Conservation (phyloP, 2,113 vertebrate species). For the Tachuris rubrigastra region DNA sequence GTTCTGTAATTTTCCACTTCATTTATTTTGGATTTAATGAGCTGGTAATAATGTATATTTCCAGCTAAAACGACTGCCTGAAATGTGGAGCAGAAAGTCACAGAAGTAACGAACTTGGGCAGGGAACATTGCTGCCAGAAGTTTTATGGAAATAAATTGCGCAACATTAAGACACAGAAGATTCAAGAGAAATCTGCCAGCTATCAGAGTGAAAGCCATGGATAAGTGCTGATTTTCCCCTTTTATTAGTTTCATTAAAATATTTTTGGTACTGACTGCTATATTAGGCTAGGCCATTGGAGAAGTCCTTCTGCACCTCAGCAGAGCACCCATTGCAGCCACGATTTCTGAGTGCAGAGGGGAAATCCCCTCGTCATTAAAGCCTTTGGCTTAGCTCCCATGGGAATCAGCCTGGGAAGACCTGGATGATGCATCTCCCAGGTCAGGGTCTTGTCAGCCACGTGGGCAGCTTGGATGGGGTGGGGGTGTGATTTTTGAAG, state of each 20-base stretch:
- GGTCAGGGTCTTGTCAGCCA: not conserved
- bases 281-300: not conserved
- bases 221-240: not conserved
- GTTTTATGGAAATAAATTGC: not conserved
- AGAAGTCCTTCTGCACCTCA: not conserved
- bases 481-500: not conserved
- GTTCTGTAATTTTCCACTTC: slow-evolving; percentile 63
- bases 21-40: slow-evolving; percentile 61
- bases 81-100: slow-evolving; percentile 47
- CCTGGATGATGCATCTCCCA: fast-evolving
- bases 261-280: not conserved
- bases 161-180: not conserved
- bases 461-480: not conserved
- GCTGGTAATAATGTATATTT: slow-evolving; percentile 63
- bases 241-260: not conserved
- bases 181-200: not conserved
- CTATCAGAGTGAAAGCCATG: not conserved
- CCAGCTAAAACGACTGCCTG: slow-evolving; percentile 48
- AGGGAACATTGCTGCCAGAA: not conserved
- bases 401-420: not conserved
- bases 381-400: not conserved
- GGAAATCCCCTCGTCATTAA: not conserved
- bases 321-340: not conserved
- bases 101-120: slow-evolving; percentile 15
- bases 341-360: not conserved